A percentile compares a stretch with the other conserved stretches of the same genome.
phyloP scores from a whole-genome alignment of 2,113 vertebrate genomes.

The Amblyopsis rosae region DNA sequence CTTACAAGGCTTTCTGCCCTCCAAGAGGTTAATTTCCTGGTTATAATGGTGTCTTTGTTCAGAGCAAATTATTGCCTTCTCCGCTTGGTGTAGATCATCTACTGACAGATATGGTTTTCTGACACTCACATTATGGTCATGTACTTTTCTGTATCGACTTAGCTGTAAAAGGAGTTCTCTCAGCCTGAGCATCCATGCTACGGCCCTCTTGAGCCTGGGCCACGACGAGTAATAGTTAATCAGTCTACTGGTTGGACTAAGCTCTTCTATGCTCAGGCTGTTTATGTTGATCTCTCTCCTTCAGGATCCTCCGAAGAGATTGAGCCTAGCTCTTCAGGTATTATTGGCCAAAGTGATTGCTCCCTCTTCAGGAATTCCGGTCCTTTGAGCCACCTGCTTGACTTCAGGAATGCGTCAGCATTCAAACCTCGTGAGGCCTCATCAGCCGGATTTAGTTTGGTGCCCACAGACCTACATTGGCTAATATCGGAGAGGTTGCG shows the following conservation, averaged over 20 bases:
- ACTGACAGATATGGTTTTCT: too few relatives aligned
- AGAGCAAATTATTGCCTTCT: not conserved
- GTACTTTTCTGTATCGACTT: too few relatives aligned
- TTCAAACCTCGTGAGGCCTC: not conserved
- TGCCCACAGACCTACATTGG: not conserved
- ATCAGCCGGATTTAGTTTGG: not conserved
- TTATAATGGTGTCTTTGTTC: not conserved
- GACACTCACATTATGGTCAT: too few relatives aligned
- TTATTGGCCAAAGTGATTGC: not conserved
- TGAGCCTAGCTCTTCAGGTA: too few relatives aligned
- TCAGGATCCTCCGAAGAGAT: too few relatives aligned
- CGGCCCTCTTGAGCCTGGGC: too few relatives aligned
- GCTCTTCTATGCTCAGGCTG: too few relatives aligned
- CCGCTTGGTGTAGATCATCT: not conserved
- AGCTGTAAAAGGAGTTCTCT: too few relatives aligned
- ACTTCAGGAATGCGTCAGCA: not conserved
- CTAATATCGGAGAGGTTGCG: not conserved
- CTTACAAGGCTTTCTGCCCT: not conserved
- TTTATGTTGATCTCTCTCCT: too few relatives aligned
- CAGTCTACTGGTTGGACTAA: too few relatives aligned
- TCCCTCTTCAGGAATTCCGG: not conserved
- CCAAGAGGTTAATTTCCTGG: not conserved
- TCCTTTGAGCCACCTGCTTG: not conserved
- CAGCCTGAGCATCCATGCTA: too few relatives aligned
- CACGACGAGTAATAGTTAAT: too few relatives aligned